Base-by-base conservation (phyloP, 2,888 invertebrate species). In the Philereme vetulata region DNA sequence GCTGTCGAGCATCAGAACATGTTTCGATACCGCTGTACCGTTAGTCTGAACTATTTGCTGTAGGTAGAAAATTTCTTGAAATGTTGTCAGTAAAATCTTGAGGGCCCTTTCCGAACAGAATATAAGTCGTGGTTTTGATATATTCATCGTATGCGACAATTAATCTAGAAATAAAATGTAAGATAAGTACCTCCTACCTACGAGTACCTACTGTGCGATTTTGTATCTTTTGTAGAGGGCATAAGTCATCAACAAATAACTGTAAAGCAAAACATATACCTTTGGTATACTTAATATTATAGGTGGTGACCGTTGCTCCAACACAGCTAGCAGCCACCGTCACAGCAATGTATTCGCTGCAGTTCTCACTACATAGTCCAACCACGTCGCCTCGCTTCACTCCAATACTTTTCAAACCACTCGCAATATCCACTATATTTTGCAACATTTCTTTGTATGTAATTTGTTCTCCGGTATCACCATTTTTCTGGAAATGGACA, bases 71-170 rank as follows among this genome's bases (percentile, higher is more conserved):
- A 68, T 11, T 0, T 68, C 63, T 67, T 72, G 72, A 11, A 81
- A 72, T 0, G 62, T 59, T 34, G 62, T 63, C 4, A 62, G 62
- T 42, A 74, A 70, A 21, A 53, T 47, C 42, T 74, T 73, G 21
- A 78, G 61, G 4, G 72, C 60, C 4, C 76, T 60, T 43, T 83
- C 81, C 0, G 95, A 95, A 35, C 93, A 91, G 70, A 95, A 93
- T 49, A 95, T 86, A 21, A 93, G 72, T 71, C 92, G 93, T 35
- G 95, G 95, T 71, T 93, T 93, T 0, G 95, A 94, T 60, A 96
- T 90, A 58, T 88, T 93, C 10, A 95, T 74, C 0, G 93, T 93
- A 76, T 95, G 95, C 61, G 90, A 77, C 5, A 95, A 76, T 86
- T 95, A 95, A 68, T 90, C 94, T 94, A 78, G 42, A 86, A 77